Base-by-base conservation (phyloP, 2,113 vertebrate species). In the Cheilinus undulatus region DNA sequence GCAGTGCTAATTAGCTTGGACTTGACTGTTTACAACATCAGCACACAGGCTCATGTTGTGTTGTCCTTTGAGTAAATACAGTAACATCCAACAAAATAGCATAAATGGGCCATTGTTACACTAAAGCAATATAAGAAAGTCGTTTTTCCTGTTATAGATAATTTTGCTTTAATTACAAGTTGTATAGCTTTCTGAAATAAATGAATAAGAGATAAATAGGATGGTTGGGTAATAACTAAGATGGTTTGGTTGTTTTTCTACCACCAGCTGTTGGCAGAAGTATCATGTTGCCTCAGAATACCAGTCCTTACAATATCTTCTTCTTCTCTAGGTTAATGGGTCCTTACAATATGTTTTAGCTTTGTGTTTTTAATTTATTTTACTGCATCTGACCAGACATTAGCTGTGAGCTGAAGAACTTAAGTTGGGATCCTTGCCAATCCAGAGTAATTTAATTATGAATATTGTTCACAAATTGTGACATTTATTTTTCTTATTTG, bases 301-400 rank as follows among this genome's bases (percentile, higher is more conserved):
- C 1, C 1, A n/a, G 17, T 38, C n/a, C 4, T 22, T 24, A 19
- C 6, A 6, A 26, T 22, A 17, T 5, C 5, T 22, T 36, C 46
- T 5, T 73, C 14, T 28, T 10, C 20, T 54, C 42, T 40, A 13
- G 13, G 5, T 56, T n/a, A n/a, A n/a, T n/a, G n/a, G n/a, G n/a
- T n/a, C n/a, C n/a, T n/a, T n/a, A n/a, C n/a, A n/a, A n/a, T n/a
- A n/a, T n/a, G n/a, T n/a, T n/a, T n/a, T n/a, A n/a, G n/a, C 34
- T 22, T 62, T 5, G 17, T 67, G 23, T 52, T 48, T 36, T 40
- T 56, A 51, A 71, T 11, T 66, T 81, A 76, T 81, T 71, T 53
- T 53, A n/a, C 26, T 45, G 51, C 1, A 13, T 3, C 10, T 34
- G 10, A 34, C 3, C 8, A 34, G 32, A 34, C 32, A 7, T 34